phyloP scores from a whole-genome alignment of 2,113 vertebrate genomes.

The Misgurnus anguillicaudatus region DNA sequence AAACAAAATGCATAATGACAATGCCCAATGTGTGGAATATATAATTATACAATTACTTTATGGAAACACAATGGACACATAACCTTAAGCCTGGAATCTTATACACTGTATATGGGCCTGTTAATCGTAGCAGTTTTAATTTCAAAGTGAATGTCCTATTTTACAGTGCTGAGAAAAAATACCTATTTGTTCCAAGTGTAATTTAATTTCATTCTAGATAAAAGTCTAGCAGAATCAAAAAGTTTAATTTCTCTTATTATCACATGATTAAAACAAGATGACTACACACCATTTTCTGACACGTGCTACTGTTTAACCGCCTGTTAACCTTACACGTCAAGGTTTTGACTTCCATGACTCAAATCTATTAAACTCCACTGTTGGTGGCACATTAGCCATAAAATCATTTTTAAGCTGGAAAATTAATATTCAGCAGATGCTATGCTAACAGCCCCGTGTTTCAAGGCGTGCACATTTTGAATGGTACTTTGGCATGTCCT shows the following conservation, averaged over 20 bases:
- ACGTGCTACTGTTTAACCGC: background rate
- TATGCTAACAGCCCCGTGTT: background rate
- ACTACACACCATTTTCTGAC: background rate
- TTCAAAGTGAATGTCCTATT: background rate
- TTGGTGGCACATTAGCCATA: conserved; percentile 7
- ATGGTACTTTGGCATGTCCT: background rate
- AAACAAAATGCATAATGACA: background rate
- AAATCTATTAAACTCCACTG: conserved; percentile 1
- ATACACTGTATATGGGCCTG: background rate
- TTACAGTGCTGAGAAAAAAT: background rate
- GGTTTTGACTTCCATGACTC: conserved; percentile 3
- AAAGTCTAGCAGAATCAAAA: background rate
- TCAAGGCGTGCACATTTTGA: background rate
- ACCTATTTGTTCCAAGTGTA: background rate
- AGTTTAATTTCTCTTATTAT: background rate
- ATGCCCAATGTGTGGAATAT: conserved; percentile 14
- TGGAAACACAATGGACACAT: background rate
- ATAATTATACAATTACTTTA: background rate
- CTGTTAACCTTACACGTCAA: background rate
- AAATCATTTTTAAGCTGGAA: background rate
- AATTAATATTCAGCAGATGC: conserved; percentile 24
- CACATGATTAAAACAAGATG: conserved; percentile 10
- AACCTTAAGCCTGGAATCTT: background rate
- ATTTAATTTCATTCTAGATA: background rate
- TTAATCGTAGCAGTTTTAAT: background rate